Percentiles rank a stretch among this genome's conserved stretches.
These are phyloP conservation scores for Chrysolina haemoptera DNA, from an alignment of 2,888 invertebrate genomes.

Conservation along the genomic window DNA sequence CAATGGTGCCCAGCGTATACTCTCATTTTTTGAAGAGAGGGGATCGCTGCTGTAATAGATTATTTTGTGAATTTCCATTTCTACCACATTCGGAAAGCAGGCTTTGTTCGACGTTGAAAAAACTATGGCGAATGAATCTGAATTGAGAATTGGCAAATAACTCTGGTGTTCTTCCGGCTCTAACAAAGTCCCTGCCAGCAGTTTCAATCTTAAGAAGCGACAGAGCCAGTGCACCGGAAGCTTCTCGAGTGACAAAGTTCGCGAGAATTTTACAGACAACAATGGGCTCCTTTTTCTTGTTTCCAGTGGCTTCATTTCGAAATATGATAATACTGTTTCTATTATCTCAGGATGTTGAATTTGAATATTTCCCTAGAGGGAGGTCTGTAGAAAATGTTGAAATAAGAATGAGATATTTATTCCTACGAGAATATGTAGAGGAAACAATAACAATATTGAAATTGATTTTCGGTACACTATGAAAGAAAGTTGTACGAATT, in stretches of 20 bases:
- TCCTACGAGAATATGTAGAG: not conserved
- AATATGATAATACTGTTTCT: constrained; percentile 42
- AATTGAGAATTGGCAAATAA: constrained; percentile 54
- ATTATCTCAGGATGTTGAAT: not conserved
- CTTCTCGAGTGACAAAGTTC: constrained; percentile 56
- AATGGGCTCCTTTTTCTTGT: constrained; percentile 55
- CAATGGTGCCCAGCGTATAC: not conserved
- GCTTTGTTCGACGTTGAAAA: constrained; percentile 37
- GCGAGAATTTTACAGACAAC: constrained; percentile 56
- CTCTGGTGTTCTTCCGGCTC: constrained; percentile 50
- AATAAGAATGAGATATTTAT: not conserved
- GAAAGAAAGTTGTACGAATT: too few species aligned
- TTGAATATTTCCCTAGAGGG: constrained; percentile 3
- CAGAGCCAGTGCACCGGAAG: constrained; percentile 50
- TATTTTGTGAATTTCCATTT: constrained; percentile 16
- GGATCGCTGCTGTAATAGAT: too few species aligned
- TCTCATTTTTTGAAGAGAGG: not conserved
- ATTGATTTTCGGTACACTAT: too few species aligned
- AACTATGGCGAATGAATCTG: constrained; percentile 51
- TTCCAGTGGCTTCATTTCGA: constrained; percentile 46
- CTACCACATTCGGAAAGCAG: constrained; percentile 40
- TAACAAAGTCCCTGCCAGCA: constrained; percentile 18
- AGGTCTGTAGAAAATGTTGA: not conserved
- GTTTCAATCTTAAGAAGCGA: constrained; percentile 48
- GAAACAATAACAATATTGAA: too few species aligned